These are phyloP conservation scores for rat (Rattus norvegicus) DNA, from an alignment of 2,113 vertebrate species.

Conservation along the genomic window DNA sequence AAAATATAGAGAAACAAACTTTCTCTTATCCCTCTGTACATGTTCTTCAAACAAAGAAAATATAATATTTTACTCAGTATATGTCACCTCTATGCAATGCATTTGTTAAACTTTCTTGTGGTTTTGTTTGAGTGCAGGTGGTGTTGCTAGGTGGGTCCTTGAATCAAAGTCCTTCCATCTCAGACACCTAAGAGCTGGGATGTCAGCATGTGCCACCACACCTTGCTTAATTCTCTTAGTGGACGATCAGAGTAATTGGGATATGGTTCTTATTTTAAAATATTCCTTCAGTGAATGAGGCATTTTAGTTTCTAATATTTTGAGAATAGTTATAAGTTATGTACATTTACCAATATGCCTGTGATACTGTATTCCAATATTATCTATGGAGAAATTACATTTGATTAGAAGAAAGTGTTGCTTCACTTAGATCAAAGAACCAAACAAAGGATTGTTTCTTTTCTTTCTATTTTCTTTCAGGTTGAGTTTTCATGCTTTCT, in stretches of 20 bases:
- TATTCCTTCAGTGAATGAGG: not conserved
- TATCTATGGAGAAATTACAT: not conserved
- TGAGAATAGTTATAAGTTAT: not conserved
- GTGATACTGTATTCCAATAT: not conserved
- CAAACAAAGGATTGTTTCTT: too few species aligned
- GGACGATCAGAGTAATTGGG: not conserved
- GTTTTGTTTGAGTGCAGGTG: not conserved
- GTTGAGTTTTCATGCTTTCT: not conserved
- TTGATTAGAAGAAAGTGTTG: not conserved
- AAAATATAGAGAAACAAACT: not conserved
- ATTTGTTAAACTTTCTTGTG: not conserved
- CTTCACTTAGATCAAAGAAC: not conserved
- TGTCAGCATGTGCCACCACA: not conserved
- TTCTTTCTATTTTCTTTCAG: not conserved
- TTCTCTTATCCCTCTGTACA: not conserved
- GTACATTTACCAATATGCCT: not conserved
- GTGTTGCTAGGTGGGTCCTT: not conserved
- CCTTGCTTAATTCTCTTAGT: not conserved
- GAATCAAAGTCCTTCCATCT: not conserved
- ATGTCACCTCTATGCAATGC: not conserved
- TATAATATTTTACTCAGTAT: not conserved
- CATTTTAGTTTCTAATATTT: slow-evolving; percentile 8
- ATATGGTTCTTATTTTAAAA: not conserved
- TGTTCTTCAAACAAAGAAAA: slow-evolving; percentile 30
- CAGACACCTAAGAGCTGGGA: not conserved